Evolutionary conservation across 2,797 vertebrate genomes (phyloP).

Genomic region (Buceros bicornis): DNA sequence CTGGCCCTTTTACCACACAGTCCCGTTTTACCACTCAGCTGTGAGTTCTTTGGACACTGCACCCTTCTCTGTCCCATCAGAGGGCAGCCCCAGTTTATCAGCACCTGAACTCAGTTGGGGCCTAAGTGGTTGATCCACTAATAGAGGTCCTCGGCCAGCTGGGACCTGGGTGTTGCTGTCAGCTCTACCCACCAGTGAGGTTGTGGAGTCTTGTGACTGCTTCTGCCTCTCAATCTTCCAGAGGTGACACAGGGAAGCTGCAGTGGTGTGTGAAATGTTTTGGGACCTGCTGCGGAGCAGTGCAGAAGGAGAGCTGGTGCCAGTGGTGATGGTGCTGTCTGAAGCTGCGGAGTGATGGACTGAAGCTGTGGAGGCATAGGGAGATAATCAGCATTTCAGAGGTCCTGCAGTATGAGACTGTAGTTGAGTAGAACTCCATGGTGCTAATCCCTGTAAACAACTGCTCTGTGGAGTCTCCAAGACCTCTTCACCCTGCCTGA

Average conservation of each 20-base stretch:
- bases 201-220: too few species aligned
- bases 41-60: background rate
- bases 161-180: background rate
- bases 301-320: background rate
- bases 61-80: background rate
- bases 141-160: background rate
- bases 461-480: background rate
- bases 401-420: background rate
- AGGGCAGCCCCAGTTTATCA: background rate
- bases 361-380: background rate
- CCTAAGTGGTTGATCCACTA: background rate
- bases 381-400: background rate
- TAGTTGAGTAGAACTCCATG: background rate
- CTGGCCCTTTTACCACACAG: background rate
- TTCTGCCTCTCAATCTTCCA: background rate
- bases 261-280: accelerated
- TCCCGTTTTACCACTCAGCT: background rate
- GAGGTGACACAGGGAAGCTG: accelerated
- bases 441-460: background rate
- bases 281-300: background rate
- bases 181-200: background rate
- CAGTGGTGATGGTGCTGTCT: background rate
- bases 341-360: background rate
- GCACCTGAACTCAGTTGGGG: background rate
- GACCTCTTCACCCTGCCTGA: accelerated